Evolutionary conservation across 2,113 vertebrate species (phyloP).

Genomic region (Puffinus mauretanicus): DNA sequence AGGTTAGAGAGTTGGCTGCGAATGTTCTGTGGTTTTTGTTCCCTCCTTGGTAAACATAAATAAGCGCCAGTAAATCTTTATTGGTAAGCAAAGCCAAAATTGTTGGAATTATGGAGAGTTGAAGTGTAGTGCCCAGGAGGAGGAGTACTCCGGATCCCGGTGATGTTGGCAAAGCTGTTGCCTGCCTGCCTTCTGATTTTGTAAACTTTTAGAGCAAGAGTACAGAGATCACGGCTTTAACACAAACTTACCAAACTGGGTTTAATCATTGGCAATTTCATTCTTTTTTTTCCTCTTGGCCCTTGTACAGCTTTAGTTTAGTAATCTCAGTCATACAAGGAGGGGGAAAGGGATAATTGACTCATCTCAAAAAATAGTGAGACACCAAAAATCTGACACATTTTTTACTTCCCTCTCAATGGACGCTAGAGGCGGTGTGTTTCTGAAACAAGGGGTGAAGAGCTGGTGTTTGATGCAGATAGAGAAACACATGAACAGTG

Average conservation of each 20-base stretch:
- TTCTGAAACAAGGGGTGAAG: neutral
- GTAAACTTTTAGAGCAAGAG: neutral
- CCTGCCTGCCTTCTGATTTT: neutral
- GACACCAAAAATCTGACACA: neutral
- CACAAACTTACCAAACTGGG: neutral
- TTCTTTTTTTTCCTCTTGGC: neutral
- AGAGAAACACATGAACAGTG: neutral
- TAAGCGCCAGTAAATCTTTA: neutral
- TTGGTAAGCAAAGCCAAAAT: conserved; percentile 5
- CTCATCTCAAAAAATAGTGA: neutral
- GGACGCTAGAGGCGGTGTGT: neutral
- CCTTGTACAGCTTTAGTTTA: neutral
- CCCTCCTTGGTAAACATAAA: conserved; percentile 2
- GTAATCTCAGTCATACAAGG: neutral
- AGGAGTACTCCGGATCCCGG: neutral
- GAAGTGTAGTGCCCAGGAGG: neutral
- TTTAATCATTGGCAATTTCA: neutral
- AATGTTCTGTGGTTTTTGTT: neutral
- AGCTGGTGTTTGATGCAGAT: neutral
- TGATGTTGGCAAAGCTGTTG: neutral
- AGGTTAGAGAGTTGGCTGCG: neutral
- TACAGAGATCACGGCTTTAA: neutral
- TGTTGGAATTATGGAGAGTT: neutral
- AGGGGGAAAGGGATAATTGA: neutral
- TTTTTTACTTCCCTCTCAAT: neutral